These are phyloP conservation scores for Ciconia stormi DNA, from an alignment of 2,113 vertebrate genomes.

Conservation along the genomic window DNA sequence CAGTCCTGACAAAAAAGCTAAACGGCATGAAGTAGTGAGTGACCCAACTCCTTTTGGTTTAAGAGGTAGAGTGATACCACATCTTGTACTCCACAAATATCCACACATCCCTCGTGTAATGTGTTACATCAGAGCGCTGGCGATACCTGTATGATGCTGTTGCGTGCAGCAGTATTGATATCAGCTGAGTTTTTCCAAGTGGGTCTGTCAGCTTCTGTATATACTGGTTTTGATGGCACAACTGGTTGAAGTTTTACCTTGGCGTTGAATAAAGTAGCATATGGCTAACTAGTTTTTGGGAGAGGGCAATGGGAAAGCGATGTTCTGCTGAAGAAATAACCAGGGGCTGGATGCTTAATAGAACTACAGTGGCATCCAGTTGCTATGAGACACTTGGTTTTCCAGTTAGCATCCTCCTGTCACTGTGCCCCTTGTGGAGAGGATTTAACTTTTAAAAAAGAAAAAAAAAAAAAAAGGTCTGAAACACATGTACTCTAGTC, in stretches of 20 bases:
- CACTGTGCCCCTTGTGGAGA: background rate
- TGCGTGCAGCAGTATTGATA: background rate
- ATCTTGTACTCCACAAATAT: slow-evolving; percentile 4
- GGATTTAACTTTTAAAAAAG: background rate
- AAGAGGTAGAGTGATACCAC: slow-evolving; percentile 83
- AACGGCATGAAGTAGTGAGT: slow-evolving; percentile 94
- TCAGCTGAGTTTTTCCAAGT: background rate
- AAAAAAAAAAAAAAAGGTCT: fast-evolving
- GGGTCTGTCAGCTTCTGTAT: background rate
- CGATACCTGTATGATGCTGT: background rate
- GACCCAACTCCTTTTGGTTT: slow-evolving; percentile 95
- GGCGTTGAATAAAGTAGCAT: background rate
- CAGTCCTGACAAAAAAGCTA: slow-evolving; percentile 95
- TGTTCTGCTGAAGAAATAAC: background rate
- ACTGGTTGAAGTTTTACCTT: background rate
- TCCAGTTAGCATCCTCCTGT: background rate
- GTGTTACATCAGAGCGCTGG: background rate
- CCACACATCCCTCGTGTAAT: background rate
- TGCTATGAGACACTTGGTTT: background rate
- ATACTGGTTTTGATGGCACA: background rate
- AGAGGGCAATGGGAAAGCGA: background rate
- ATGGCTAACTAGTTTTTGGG: background rate
- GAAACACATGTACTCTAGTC: background rate
- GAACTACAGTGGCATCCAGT: background rate
- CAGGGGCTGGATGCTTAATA: background rate